phyloP scores from a whole-genome alignment of 1,140 invertebrate genomes.

The Lysiphlebus fabarum region DNA sequence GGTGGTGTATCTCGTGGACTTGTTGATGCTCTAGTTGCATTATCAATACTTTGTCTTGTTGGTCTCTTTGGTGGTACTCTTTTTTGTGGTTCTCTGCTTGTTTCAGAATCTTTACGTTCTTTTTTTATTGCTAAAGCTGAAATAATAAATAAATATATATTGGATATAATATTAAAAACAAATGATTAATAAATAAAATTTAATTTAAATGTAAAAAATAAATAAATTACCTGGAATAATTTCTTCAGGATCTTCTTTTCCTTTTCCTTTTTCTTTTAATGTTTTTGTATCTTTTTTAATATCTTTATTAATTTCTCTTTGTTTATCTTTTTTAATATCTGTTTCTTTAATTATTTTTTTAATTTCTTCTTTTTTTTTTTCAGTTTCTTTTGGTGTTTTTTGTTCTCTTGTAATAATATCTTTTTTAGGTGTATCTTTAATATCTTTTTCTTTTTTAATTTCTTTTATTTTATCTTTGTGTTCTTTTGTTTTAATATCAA shows the following conservation, averaged over 20 bases:
- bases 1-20: constrained; percentile 53
- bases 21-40: constrained; percentile 45
- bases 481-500: constrained; percentile 48
- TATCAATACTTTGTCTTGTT: constrained; percentile 51
- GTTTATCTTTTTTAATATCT: constrained; percentile 51
- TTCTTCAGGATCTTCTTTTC: constrained; percentile 51
- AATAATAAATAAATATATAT: constrained; percentile 8
- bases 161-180: constrained; percentile 12
- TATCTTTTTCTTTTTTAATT: constrained; percentile 55
- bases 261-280: constrained; percentile 48
- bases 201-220: constrained; percentile 16
- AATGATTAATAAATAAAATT: not conserved
- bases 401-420: constrained; percentile 50
- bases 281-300: constrained; percentile 49
- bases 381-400: constrained; percentile 49
- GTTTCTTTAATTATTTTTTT: constrained; percentile 46
- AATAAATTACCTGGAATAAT: constrained; percentile 21
- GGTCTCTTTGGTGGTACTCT: constrained; percentile 48
- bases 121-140: constrained; percentile 44
- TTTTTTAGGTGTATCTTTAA: constrained; percentile 51
- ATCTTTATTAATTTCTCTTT: constrained; percentile 45
- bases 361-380: constrained; percentile 55
- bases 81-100: constrained; percentile 46
- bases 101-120: constrained; percentile 51
- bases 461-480: constrained; percentile 52